Conservation (phyloP, 2,888 invertebrate genomes). For the Polydrusus pterygomalis region DNA sequence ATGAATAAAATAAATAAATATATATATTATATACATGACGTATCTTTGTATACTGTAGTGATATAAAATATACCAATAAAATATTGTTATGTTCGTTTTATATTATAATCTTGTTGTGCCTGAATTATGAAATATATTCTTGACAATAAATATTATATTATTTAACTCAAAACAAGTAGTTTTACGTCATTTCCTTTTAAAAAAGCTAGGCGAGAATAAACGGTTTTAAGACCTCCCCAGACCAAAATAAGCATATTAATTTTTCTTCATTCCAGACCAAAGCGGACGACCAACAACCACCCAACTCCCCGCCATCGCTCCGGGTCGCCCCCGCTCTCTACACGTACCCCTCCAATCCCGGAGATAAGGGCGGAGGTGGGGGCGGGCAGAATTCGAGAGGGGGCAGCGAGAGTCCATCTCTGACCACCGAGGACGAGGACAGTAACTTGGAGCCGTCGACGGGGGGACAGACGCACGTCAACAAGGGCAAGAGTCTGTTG, state of each 20-base stretch:
- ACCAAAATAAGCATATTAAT: neutral
- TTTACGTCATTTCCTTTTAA: too few species aligned
- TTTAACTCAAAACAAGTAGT: too few species aligned
- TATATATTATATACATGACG: too few species aligned
- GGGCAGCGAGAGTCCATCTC: slow-evolving; percentile 67
- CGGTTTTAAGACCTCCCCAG: too few species aligned
- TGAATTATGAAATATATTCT: too few species aligned
- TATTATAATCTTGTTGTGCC: too few species aligned
- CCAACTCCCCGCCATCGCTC: slow-evolving; percentile 73
- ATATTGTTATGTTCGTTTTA: too few species aligned
- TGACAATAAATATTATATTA: too few species aligned
- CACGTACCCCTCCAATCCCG: slow-evolving; percentile 83
- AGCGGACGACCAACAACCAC: slow-evolving; percentile 74
- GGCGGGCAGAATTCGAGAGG: slow-evolving; percentile 54
- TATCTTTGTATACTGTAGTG: too few species aligned
- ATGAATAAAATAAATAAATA: too few species aligned
- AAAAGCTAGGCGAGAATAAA: too few species aligned
- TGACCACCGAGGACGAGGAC: slow-evolving; percentile 63
- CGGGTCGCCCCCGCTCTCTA: slow-evolving; percentile 84
- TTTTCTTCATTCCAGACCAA: slow-evolving; percentile 57
- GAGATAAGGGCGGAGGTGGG: slow-evolving; percentile 76
- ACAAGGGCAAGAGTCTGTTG: slow-evolving; percentile 77
- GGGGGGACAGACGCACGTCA: slow-evolving; percentile 64
- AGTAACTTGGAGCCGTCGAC: slow-evolving; percentile 47
- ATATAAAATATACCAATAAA: too few species aligned